Base-by-base conservation (phyloP, 2,113 vertebrate species). In the Camelus dromedarius region DNA sequence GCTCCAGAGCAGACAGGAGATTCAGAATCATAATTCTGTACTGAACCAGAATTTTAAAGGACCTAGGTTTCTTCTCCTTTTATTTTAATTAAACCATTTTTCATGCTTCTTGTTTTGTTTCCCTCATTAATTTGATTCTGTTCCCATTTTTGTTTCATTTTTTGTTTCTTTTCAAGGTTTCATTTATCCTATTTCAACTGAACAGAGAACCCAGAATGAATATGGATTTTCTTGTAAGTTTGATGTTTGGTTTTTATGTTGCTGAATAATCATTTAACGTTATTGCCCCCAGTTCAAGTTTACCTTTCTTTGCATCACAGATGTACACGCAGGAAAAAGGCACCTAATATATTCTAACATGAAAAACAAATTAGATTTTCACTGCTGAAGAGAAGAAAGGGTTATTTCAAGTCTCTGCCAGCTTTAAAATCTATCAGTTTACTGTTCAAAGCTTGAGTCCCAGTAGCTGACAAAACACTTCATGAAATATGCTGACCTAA, bases 151-250 rank as follows among this genome's bases (percentile, higher is more conserved):
- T 98, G 98, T 99, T 99, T 98, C 95, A 98, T 98, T 98, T 98
- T 98, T 98, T 98, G 69, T 98, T 98, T 99, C 98, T 98, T 99
- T 99, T 99, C 97, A 99, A 99, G 99, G 99, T 99, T 99, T 99
- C 99, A 99, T 99, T 99, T 99, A 99, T 99, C 99, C 99, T 98
- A 99, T 99, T 99, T 99, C 99, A 99, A 99, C 99, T 98, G 99
- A 99, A 98, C 98, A 99, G 98, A 99, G 99, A 99, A 99, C 98
- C 98, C 99, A 99, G 98, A 99, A 98, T 99, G 99, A 99, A 99
- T 99, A 99, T 99, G 99, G 99, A 99, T 99, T 99, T 99, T 98
- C 99, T 99, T 99, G 99, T 99, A 99, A 99, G 99, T 99, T 98
- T 98, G 93, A 98, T 97, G 97, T 98, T 99, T 98, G 98, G 96